Evolutionary conservation across 2,113 vertebrate species (phyloP).

Genomic region (Loxodonta africana): DNA sequence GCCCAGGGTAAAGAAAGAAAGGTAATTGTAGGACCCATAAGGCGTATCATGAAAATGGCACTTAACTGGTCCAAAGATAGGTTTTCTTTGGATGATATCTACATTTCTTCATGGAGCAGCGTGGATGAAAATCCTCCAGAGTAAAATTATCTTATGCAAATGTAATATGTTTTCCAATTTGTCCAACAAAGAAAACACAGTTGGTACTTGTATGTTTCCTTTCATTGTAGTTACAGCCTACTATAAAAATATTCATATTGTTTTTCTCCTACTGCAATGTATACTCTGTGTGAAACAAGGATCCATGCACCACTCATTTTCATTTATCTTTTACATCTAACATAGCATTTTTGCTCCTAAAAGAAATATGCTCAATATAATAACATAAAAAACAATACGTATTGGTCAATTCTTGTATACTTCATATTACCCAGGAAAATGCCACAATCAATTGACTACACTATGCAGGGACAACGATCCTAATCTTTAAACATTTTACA

Average conservation of each 20-base stretch:
- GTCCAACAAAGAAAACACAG: constrained; percentile 23
- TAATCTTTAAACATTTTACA: background rate
- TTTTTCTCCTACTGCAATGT: background rate
- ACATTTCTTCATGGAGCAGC: background rate
- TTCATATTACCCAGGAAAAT: background rate
- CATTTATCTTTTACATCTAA: background rate
- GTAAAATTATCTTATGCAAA: constrained; percentile 51
- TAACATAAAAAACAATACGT: background rate
- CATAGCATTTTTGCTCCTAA: background rate
- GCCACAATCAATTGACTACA: background rate
- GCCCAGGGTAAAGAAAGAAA: constrained; percentile 51
- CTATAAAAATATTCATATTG: background rate
- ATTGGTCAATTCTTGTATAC: background rate
- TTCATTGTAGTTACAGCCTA: background rate
- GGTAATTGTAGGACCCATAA: constrained; percentile 58
- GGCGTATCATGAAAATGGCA: constrained; percentile 59
- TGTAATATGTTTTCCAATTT: background rate
- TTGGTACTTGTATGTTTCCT: background rate
- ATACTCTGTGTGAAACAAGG: background rate
- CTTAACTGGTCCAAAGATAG: constrained; percentile 37
- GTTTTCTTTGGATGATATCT: constrained; percentile 58
- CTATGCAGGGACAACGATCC: background rate
- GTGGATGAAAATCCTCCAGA: constrained; percentile 29
- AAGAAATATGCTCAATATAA: background rate
- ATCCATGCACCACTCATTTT: background rate